Evolutionary conservation across 2,113 vertebrate species (phyloP).

Genomic region (Amblyopsis rosae): DNA sequence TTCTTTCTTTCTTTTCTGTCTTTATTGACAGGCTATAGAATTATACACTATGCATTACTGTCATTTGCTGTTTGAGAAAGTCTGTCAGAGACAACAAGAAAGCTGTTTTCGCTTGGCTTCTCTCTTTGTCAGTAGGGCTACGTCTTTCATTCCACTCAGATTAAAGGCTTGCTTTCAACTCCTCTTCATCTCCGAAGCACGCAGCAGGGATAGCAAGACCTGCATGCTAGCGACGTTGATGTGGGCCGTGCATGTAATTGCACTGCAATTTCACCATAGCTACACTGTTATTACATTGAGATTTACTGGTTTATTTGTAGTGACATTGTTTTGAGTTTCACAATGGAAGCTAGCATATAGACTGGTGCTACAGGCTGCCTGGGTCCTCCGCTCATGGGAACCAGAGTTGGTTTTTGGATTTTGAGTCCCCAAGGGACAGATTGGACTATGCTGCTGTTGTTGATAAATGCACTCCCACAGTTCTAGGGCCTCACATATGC

Average conservation of each 20-base stretch:
- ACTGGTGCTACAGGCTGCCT: constrained; percentile 25
- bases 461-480: constrained; percentile 51
- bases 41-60: too few relatives aligned
- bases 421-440: constrained; percentile 28
- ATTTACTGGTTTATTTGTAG: constrained; percentile 58
- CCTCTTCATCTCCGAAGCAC: constrained; percentile 27
- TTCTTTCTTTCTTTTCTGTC: background rate
- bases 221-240: constrained; percentile 46
- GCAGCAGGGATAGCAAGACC: constrained; percentile 6
- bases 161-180: constrained; percentile 50
- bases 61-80: too few relatives aligned
- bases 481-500: constrained; percentile 23
- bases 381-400: constrained; percentile 56
- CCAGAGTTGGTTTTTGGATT: constrained; percentile 35
- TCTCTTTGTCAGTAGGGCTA: constrained; percentile 18
- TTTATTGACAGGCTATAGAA: too few relatives aligned
- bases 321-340: constrained; percentile 51
- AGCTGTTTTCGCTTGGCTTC: background rate
- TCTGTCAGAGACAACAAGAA: background rate
- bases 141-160: constrained; percentile 39
- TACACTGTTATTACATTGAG: constrained; percentile 51
- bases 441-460: constrained; percentile 45
- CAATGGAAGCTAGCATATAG: constrained; percentile 39
- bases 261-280: constrained; percentile 46
- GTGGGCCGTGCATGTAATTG: constrained; percentile 55